Evolutionary conservation across 2,797 vertebrate species (phyloP).

Genomic region (Basileuterus tristriatus): DNA sequence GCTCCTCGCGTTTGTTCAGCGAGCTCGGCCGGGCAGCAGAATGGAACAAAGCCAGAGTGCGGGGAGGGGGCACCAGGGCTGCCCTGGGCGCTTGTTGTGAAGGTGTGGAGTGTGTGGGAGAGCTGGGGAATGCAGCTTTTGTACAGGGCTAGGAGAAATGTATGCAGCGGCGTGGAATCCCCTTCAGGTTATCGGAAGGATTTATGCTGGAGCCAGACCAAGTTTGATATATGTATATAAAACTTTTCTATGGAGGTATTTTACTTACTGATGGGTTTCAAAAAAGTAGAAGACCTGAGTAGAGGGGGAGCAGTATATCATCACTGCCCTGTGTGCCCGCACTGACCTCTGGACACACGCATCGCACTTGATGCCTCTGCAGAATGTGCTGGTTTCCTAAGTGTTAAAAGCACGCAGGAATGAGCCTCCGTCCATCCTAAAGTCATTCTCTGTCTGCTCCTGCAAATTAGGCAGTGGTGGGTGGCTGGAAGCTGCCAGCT

Average conservation of each 20-base stretch:
- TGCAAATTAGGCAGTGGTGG: rapidly evolving
- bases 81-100: neutral
- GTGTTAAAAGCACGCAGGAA: neutral
- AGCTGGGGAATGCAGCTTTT: neutral
- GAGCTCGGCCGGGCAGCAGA: neutral
- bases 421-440: neutral
- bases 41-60: neutral
- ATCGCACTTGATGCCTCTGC: neutral
- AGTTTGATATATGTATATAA: neutral
- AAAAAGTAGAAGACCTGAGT: neutral
- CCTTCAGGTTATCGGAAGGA: neutral
- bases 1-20: neutral
- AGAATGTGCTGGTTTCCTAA: rapidly evolving
- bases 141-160: neutral
- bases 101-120: neutral
- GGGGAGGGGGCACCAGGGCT: neutral
- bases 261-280: neutral
- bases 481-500: neutral
- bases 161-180: neutral
- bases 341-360: rapidly evolving
- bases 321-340: rapidly evolving
- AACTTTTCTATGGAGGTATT: neutral
- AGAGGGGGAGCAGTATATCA: neutral
- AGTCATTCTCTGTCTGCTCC: neutral
- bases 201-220: neutral